These are phyloP conservation scores for Lasioglossum albipes DNA, from an alignment of 1,140 invertebrate genomes.

Conservation along the genomic window DNA sequence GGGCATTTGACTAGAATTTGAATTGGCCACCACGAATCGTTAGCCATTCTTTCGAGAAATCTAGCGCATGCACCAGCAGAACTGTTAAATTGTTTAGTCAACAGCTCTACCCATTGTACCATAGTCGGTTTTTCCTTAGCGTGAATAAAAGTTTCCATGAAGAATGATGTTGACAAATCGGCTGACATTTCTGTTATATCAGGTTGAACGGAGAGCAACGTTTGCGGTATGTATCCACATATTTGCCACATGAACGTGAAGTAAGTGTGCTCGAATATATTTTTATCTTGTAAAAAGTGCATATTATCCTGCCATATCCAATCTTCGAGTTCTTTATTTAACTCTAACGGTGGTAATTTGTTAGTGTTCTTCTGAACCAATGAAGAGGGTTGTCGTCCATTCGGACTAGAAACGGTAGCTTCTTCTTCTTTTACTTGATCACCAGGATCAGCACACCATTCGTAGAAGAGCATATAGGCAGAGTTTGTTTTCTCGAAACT, in stretches of 20 bases:
- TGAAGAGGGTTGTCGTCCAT: constrained; percentile 50
- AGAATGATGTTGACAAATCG: constrained; percentile 94
- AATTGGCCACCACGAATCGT: constrained; percentile 96
- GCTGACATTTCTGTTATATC: constrained; percentile 92
- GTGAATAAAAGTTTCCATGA: constrained; percentile 97
- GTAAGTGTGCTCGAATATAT: constrained; percentile 97
- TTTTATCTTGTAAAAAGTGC: constrained; percentile 96
- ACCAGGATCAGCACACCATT: constrained; percentile 83
- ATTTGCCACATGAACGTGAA: constrained; percentile 98
- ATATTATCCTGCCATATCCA: constrained; percentile 98
- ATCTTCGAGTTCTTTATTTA: constrained; percentile 90
- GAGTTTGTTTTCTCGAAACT: constrained; percentile 98
- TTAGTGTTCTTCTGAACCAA: constrained; percentile 65
- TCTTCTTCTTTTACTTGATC: constrained; percentile 73
- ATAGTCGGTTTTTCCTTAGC: constrained; percentile 98
- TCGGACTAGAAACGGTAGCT: constrained; percentile 76
- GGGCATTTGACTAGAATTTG: constrained; percentile 97
- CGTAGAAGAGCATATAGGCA: constrained; percentile 98
- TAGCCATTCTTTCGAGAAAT: constrained; percentile 95
- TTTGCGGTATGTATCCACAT: constrained; percentile 95
- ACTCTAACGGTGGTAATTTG: constrained; percentile 78
- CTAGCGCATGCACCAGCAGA: constrained; percentile 95
- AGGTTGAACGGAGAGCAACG: constrained; percentile 87
- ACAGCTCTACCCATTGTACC: constrained; percentile 96
- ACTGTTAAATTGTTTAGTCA: constrained; percentile 96